These are phyloP conservation scores for Epicampocera succincta DNA, from an alignment of 2,888 invertebrate genomes.

Conservation along the genomic window DNA sequence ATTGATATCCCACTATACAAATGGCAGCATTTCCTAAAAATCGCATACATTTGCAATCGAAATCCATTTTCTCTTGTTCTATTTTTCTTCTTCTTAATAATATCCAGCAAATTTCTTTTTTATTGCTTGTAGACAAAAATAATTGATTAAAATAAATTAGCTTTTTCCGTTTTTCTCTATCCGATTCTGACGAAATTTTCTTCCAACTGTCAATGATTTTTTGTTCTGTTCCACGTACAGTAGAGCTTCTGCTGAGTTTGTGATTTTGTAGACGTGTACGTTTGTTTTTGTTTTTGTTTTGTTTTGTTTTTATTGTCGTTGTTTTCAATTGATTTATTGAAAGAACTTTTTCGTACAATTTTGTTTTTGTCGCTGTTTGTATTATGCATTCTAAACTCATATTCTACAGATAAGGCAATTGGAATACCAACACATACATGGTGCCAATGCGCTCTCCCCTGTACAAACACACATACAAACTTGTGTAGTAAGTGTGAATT, in stretches of 20 bases:
- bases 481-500: too few species aligned
- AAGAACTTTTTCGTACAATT: constrained; percentile 49
- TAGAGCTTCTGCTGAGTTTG: constrained; percentile 48
- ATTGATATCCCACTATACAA: constrained; percentile 77
- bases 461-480: neutral
- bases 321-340: constrained; percentile 57
- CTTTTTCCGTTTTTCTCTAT: constrained; percentile 46
- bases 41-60: constrained; percentile 71
- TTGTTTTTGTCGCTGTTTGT: constrained; percentile 21
- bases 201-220: constrained; percentile 50
- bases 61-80: constrained; percentile 70
- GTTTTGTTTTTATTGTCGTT: constrained; percentile 17
- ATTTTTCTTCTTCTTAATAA: neutral
- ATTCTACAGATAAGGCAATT: constrained; percentile 60
- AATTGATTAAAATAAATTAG: constrained; percentile 13
- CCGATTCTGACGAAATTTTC: constrained; percentile 24
- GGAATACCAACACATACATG: neutral
- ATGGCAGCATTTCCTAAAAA: constrained; percentile 75
- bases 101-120: neutral
- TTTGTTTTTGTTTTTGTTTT: constrained; percentile 29
- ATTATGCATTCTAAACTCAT: constrained; percentile 61
- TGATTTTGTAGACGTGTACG: constrained; percentile 29
- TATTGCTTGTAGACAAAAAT: constrained; percentile 20
- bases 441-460: constrained; percentile 27
- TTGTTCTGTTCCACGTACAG: constrained; percentile 32